Base-by-base conservation (phyloP, 64 coral and sea anemone genomes). In the Cladopsammia gracilis region DNA sequence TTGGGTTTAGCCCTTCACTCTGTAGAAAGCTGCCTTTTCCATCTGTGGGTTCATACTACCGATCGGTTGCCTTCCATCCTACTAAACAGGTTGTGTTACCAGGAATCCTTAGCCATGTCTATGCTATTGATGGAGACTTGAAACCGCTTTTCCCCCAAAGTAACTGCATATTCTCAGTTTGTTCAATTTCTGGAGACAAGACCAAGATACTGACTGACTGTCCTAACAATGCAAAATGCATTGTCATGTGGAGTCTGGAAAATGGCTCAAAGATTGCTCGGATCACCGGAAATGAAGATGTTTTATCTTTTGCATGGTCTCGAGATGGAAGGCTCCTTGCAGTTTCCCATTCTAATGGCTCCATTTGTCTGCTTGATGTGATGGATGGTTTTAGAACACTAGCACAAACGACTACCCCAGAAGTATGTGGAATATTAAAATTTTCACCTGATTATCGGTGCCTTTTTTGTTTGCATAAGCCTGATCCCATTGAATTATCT, bases 231-330 rank as follows among this genome's bases (percentile, higher is more conserved):
- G 15, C 78, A n/a, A 82, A 82, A 61, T 64, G 53, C 34, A 0
- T 82, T 62, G 15, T 48, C 7, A 64, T 82, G 15, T 82, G 78
- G 78, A 82, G 78, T 82, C 58, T 82, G 25, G 34, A 34, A 62
- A 60, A 82, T 82, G 78, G 78, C 24, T 62, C 78, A 45, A 58
- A 64, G 58, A 46, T 62, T 45, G 12, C 24, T 46, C 57, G 58
- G 16, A 45, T 82, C 16, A 45, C 5, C 13, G 19, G 57, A 13
- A 42, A 42, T 15, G 25, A 82, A 7, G 25, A 82, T 62, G 9
- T 82, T 19, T 82, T 82, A 46, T 82, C 78, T 9, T 82, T 82
- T 82, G 78, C 78, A 9, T 82, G 58, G 78, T 82, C 78, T 64
- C 58, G 5, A 3, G 78, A 62, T 82, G 78, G 34, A 62, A 82